Evolutionary conservation across 2,113 vertebrate species (phyloP).

Genomic region (Pristiophorus japonicus): DNA sequence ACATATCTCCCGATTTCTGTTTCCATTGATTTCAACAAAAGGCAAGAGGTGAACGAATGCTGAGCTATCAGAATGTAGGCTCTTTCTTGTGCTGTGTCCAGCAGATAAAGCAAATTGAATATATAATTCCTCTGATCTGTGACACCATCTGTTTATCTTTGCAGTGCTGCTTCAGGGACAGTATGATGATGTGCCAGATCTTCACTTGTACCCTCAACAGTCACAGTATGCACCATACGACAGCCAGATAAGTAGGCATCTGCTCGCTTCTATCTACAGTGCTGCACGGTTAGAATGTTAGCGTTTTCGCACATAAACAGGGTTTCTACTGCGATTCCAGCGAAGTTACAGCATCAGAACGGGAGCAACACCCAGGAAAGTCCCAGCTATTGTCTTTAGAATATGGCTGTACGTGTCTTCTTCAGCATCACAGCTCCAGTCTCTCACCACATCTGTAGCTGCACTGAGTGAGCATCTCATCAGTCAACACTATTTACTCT

Average conservation of each 20-base stretch:
- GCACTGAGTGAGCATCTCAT: not conserved
- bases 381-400: not conserved
- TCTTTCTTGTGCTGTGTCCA: not conserved
- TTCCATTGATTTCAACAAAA: too few species aligned
- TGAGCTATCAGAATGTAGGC: not conserved
- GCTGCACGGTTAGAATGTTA: not conserved
- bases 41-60: not conserved
- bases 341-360: not conserved
- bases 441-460: not conserved
- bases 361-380: not conserved
- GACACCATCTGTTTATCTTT: not conserved
- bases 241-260: not conserved
- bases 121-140: not conserved
- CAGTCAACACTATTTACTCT: not conserved
- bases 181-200: not conserved
- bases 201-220: not conserved
- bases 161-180: slow-evolving; percentile 20
- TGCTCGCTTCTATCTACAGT: not conserved
- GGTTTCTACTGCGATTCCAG: not conserved
- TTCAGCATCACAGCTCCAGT: not conserved
- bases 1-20: too few species aligned
- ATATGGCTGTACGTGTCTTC: not conserved
- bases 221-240: not conserved
- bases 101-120: not conserved
- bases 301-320: not conserved